Evolutionary conservation across 1,140 invertebrate species (phyloP), one percentile per base, ranked within the genome.

Genomic region (Drosophila pectinifera): DNA sequence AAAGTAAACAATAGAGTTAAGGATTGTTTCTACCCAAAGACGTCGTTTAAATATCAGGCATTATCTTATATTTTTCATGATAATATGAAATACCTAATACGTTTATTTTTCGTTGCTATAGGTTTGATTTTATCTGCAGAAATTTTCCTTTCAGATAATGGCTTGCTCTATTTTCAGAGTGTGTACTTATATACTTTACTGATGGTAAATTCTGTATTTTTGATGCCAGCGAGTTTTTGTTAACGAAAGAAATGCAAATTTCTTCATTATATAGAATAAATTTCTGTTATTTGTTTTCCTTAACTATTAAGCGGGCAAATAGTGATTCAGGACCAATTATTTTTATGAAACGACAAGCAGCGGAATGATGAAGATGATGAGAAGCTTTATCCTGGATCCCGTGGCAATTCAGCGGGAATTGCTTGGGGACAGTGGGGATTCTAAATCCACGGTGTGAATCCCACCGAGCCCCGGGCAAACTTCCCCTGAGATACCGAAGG

Each of bases 391-490:
- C 26, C 18, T 62, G 31, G 14, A 55, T 53, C 42, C 39, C 41
- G 45, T 41, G 64, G 46, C 49, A 48, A 55, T 72, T 53, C 65
- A 64, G 41, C 69, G 31, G 64, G 63, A 73, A 80, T 78, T 74
- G 65, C 62, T 54, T 55, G 65, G 74, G 55, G 48, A 68, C 73
- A 73, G 59, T 75, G 65, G 55, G 45, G 70, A 91, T 80, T 89
- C 84, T 77, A 74, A 90, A 90, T 86, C 81, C 76, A 91, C 74
- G 79, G 78, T 77, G 81, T 85, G 89, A 91, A 89, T 78, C 76
- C 83, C 81, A 84, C 81, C 67, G 81, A 69, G 51, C 65, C 75
- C 42, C 13, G n/a, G 28, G 49, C 56, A 75, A 56, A 68, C 46
- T 73, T 75, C 38, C 61, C 55, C 62, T 43, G 51, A 57, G 61